A percentile compares a stretch with the other conserved stretches of the same genome.
Evolutionary conservation across 2,113 vertebrate genomes (phyloP).

Genomic region (Cairina moschata): DNA sequence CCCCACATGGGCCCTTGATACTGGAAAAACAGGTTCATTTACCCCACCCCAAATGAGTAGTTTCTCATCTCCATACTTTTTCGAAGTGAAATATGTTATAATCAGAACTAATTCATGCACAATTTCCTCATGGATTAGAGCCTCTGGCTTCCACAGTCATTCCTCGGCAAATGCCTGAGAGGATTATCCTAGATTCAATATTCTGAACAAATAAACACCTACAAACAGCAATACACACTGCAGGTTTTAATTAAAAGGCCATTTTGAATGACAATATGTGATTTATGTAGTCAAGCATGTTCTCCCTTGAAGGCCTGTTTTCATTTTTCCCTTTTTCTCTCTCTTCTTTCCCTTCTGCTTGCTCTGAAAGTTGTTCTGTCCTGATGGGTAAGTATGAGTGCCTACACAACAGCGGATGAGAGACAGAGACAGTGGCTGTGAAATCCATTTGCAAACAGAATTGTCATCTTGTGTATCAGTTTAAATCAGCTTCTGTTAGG

Average conservation of each 20-base stretch:
- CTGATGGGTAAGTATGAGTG: neutral
- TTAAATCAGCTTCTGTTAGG: neutral
- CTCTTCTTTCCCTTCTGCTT: neutral
- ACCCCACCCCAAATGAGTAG: neutral
- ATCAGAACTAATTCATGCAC: neutral
- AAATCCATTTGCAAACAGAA: neutral
- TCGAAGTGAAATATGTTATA: slow-evolving; percentile 46
- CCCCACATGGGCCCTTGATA: neutral
- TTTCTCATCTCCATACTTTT: slow-evolving; percentile 1
- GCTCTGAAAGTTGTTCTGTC: neutral
- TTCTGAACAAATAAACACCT: slow-evolving; percentile 36
- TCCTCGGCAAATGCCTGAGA: slow-evolving; percentile 61
- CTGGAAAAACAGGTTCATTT: slow-evolving; percentile 19
- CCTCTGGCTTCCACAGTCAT: slow-evolving; percentile 35
- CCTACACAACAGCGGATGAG: neutral
- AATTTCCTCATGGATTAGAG: slow-evolving; percentile 6
- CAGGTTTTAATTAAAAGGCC: slow-evolving; percentile 52
- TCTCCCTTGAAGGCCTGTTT: neutral
- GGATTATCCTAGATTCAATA: slow-evolving; percentile 66
- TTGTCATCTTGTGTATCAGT: neutral
- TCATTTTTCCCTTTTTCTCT: neutral
- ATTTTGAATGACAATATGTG: neutral
- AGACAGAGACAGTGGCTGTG: neutral
- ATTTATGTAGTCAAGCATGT: slow-evolving; percentile 4
- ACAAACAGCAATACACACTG: neutral